Percentiles rank a stretch among this genome's conserved stretches.
phyloP scores from a whole-genome alignment of 2,797 vertebrate species.

The Sebastes iracundus region DNA sequence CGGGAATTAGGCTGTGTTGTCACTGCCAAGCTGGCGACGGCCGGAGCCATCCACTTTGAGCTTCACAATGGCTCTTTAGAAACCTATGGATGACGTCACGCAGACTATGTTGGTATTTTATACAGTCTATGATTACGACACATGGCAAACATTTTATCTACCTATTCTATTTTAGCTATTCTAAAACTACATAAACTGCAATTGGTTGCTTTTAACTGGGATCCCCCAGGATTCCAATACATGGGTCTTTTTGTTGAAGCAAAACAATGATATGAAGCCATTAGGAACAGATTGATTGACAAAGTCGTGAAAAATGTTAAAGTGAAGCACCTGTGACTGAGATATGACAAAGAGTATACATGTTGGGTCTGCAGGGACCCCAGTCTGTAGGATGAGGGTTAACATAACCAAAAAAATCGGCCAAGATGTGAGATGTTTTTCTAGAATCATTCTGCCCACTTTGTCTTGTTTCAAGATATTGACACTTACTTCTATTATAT shows the following conservation, averaged over 20 bases:
- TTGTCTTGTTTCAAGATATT: background rate
- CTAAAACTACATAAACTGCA: background rate
- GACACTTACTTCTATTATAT: constrained; percentile 1
- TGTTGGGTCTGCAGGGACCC: background rate
- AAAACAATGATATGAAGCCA: too few species aligned
- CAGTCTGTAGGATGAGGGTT: background rate
- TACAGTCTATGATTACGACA: too few species aligned
- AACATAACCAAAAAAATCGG: background rate
- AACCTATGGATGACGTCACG: background rate
- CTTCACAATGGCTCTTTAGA: background rate
- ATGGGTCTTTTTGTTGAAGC: background rate
- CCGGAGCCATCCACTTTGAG: background rate
- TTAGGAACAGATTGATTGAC: background rate
- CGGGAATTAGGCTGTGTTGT: too few species aligned
- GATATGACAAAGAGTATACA: background rate
- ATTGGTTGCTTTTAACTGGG: background rate
- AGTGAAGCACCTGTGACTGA: background rate
- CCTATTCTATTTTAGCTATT: background rate
- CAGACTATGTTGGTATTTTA: background rate
- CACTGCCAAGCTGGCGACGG: too few species aligned
- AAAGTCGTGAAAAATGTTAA: background rate
- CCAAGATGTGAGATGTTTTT: background rate
- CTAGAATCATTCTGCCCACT: background rate
- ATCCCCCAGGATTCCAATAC: background rate
- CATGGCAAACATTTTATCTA: background rate